These are phyloP conservation scores for Eulimnadia texana DNA, from an alignment of 1,140 invertebrate genomes.

Conservation along the genomic window DNA sequence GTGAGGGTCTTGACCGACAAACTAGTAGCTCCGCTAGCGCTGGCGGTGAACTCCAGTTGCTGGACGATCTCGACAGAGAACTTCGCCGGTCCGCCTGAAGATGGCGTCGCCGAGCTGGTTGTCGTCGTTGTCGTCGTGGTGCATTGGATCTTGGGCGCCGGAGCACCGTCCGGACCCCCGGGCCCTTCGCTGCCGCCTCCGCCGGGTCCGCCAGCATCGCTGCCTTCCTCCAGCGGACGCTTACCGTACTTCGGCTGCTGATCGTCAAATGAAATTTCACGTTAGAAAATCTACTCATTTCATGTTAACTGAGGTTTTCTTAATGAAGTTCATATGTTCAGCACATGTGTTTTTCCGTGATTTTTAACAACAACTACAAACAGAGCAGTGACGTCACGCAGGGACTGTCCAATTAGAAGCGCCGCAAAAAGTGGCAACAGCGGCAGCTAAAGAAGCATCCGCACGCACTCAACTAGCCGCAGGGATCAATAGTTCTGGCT, in stretches of 20 bases:
- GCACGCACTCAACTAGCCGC: not conserved
- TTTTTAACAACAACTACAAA: not conserved
- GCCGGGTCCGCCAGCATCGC: constrained; percentile 26
- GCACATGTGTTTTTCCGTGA: not conserved
- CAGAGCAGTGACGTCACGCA: not conserved
- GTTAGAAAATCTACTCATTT: too few relatives aligned
- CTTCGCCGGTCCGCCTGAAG: constrained; percentile 32
- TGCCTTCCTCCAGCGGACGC: constrained; percentile 45
- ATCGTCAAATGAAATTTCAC: too few relatives aligned
- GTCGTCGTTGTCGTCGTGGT: constrained; percentile 28
- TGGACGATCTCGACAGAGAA: constrained; percentile 80
- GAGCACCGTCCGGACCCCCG: constrained; percentile 43
- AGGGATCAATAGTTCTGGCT: not conserved
- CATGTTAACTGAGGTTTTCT: too few relatives aligned
- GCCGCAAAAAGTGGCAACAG: not conserved
- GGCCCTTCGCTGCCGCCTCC: not conserved
- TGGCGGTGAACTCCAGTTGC: constrained; percentile 70
- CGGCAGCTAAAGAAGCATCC: not conserved
- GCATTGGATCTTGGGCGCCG: constrained; percentile 54
- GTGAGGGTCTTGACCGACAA: constrained; percentile 79
- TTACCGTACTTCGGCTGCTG: constrained; percentile 33
- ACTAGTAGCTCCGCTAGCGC: constrained; percentile 63
- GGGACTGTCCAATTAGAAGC: not conserved
- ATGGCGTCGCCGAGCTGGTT: constrained; percentile 25
- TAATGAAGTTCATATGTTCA: too few relatives aligned